Evolutionary conservation across 2,113 vertebrate genomes (phyloP), one percentile per base, ranked within the genome.

Genomic region (Pica pica): DNA sequence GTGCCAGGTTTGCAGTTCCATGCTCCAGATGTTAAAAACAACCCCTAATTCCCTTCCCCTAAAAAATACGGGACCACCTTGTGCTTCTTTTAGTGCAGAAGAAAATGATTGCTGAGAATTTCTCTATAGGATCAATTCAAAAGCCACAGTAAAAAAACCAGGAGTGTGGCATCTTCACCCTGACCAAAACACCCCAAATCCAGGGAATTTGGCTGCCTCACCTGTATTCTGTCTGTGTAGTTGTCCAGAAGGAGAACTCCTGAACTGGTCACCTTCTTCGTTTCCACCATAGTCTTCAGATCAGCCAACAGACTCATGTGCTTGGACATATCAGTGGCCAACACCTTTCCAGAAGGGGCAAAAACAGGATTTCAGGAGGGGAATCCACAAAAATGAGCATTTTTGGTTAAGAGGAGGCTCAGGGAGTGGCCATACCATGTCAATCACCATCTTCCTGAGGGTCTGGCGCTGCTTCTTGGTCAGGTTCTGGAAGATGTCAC

Each of bases 281-380:
- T 99, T 95, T 99, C 99, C 74, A 99, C 99, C 99, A 99, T 99
- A 0, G 99, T 99, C 98, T 99, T 99, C 90, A 99, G 97, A 95
- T 99, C 98, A 28, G 99, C 99, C 89, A 99, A 95, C 83, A 99
- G 98, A 74, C 99, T 99, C 99, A 99, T 99, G 82, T 99, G 99
- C 95, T 99, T 99, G 37, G 99, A 99, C 99, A 99, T 99, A 94
- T 99, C 99, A 1, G 99, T 99, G 7, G 99, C 99, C 97, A 99
- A 96, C 7, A 99, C 99, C 99, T 99, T 95, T 24, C 30, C 2
- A 55, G 83, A 93, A 74, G 22, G 9, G 55, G 7, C 5, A 22
- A 93, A 93, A 23, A 63, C 2, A 53, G 23, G 37, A n/a, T 57
- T 41, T 56, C 83, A 94, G 71, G 30, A 55, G 7, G 16, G 52